Percentiles rank a stretch among this genome's conserved stretches.
Conservation (phyloP, 2,797 vertebrate genomes). For the Lepus townsendii region DNA sequence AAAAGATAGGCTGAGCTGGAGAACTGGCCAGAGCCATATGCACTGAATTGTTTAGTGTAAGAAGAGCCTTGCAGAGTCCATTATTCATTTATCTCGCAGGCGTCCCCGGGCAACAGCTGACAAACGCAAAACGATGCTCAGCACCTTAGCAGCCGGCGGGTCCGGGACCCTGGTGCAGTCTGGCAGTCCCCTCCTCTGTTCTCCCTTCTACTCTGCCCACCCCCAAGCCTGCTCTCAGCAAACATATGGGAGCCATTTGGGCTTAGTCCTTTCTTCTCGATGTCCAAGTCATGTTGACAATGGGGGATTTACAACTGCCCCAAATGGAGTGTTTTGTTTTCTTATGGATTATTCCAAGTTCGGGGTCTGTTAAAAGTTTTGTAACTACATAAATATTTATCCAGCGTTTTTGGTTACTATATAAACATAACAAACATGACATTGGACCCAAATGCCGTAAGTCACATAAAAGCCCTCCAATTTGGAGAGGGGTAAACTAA, state of each 20-base stretch:
- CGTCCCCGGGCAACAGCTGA: slow-evolving; percentile 79
- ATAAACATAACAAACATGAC: slow-evolving; percentile 74
- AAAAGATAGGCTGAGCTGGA: slow-evolving; percentile 16
- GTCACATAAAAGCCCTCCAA: slow-evolving; percentile 37
- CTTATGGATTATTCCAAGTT: slow-evolving; percentile 77
- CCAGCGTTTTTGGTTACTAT: slow-evolving; percentile 77
- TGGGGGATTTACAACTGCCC: slow-evolving; percentile 72
- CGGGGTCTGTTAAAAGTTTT: slow-evolving; percentile 70
- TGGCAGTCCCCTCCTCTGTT: not conserved
- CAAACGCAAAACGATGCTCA: slow-evolving; percentile 71
- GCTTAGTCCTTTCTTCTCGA: slow-evolving; percentile 60
- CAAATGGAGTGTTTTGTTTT: slow-evolving; percentile 67
- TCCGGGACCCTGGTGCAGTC: not conserved
- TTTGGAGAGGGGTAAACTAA: slow-evolving; percentile 16
- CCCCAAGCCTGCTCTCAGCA: not conserved
- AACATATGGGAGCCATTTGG: slow-evolving; percentile 80
- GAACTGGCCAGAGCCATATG: slow-evolving; percentile 64
- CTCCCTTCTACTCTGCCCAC: not conserved
- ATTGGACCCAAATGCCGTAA: slow-evolving; percentile 43
- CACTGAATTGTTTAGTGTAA: slow-evolving; percentile 81
- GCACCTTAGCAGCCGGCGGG: slow-evolving; percentile 10
- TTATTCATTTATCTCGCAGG: slow-evolving; percentile 85
- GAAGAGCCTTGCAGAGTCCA: slow-evolving; percentile 70
- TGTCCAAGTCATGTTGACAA: slow-evolving; percentile 74
- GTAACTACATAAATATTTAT: slow-evolving; percentile 81